Conservation (phyloP, 53 echinoderm and acorn worm genomes). For the Paelopatides confundens region DNA sequence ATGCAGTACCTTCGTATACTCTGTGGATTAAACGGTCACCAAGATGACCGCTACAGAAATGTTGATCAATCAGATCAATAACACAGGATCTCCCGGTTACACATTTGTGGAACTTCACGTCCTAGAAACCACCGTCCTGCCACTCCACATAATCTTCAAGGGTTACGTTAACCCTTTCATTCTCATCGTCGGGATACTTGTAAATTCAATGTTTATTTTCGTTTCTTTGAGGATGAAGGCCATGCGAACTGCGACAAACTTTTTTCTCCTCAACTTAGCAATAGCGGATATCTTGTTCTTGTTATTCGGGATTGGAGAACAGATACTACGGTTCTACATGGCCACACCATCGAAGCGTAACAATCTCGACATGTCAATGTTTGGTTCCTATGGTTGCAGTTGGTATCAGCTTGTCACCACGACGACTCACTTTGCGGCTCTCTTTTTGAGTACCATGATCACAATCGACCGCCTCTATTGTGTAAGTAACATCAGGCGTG, state of each 20-base stretch:
- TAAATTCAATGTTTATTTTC: conserved; percentile 18
- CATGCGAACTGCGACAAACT: not conserved
- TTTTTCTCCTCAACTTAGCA: conserved; percentile 12
- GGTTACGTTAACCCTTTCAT: not conserved
- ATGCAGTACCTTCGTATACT: too few species aligned
- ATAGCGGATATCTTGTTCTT: conserved; percentile 23
- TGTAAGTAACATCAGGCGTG: not conserved
- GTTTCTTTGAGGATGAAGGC: not conserved
- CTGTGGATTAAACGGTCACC: not conserved
- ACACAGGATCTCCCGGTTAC: not conserved
- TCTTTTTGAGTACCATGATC: conserved; percentile 24
- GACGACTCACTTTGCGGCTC: conserved; percentile 10
- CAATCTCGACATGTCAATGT: conserved; percentile 12
- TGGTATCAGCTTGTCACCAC: conserved; percentile 6
- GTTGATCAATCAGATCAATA: not conserved
- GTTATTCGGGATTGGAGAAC: conserved; percentile 10
- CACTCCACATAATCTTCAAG: not conserved
- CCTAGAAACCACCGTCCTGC: not conserved
- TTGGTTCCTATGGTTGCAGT: conserved; percentile 10
- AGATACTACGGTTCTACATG: not conserved
- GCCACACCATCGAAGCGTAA: not conserved
- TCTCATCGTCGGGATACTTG: not conserved
- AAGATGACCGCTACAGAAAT: not conserved
- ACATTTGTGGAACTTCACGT: not conserved
- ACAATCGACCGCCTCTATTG: conserved; percentile 24